Conservation (phyloP, 2,888 invertebrate species). For the Drosophila neoperkinsi region DNA sequence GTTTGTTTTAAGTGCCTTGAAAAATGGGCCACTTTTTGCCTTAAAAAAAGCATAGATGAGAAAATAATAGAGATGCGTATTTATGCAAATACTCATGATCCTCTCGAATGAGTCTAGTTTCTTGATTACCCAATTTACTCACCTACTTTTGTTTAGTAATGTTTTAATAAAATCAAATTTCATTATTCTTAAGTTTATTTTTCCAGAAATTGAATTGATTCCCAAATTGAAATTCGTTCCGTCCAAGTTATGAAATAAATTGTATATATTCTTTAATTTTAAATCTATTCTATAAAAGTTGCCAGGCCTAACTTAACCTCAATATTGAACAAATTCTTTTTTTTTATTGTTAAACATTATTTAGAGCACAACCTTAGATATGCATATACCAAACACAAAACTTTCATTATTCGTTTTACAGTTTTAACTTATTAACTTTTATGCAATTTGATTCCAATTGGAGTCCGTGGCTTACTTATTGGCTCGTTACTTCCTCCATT, state of each 20-base stretch:
- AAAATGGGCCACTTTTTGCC: conserved; percentile 24
- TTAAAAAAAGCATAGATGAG: conserved; percentile 5
- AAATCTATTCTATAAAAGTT: neutral
- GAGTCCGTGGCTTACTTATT: conserved; percentile 4
- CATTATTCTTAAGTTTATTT: neutral
- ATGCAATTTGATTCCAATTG: neutral
- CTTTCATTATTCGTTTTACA: neutral
- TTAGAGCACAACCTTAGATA: neutral
- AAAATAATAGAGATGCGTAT: neutral
- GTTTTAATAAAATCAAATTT: neutral
- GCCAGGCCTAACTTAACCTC: neutral
- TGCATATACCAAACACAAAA: neutral
- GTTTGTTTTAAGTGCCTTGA: conserved; percentile 16
- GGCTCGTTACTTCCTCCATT: conserved; percentile 3
- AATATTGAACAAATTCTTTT: neutral
- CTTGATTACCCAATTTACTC: neutral
- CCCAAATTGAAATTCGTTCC: too few relatives aligned
- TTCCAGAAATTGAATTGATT: neutral
- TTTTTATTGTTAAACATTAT: neutral
- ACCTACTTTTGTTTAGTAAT: neutral
- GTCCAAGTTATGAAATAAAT: neutral
- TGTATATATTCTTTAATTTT: neutral
- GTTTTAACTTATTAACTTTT: neutral
- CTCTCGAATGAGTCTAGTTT: neutral
- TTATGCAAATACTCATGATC: neutral